These are phyloP conservation scores for Gnathonemus echidnorhynchus DNA, from an alignment of 2,113 vertebrate genomes.

Conservation along the genomic window DNA sequence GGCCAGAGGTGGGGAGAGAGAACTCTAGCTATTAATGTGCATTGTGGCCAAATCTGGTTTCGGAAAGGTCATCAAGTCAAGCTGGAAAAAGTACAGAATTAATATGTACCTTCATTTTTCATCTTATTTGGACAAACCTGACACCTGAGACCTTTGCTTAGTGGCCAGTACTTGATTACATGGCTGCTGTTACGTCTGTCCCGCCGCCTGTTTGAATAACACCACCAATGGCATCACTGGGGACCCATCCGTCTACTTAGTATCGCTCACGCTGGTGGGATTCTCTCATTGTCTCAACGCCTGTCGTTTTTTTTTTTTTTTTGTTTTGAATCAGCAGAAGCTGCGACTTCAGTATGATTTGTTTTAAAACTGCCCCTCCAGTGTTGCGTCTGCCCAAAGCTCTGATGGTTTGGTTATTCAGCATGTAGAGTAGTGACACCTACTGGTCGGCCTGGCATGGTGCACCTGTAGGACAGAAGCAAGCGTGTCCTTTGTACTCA, in stretches of 20 bases:
- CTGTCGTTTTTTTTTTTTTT: background rate
- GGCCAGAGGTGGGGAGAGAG: background rate
- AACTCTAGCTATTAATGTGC: background rate
- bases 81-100: slow-evolving; percentile 1
- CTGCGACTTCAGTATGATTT: background rate
- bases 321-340: background rate
- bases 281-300: background rate
- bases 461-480: background rate
- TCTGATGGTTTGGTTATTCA: background rate
- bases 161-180: background rate
- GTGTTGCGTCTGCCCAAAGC: background rate
- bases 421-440: background rate
- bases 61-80: background rate
- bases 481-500: background rate
- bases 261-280: background rate
- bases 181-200: background rate
- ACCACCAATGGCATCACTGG: background rate
- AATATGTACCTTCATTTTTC: background rate
- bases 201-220: background rate
- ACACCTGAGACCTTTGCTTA: background rate
- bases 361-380: background rate
- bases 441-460: background rate
- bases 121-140: background rate
- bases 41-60: slow-evolving; percentile 14
- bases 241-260: slow-evolving; percentile 21